phyloP scores from a whole-genome alignment of 2,888 invertebrate genomes.

The Sinelater perroti region DNA sequence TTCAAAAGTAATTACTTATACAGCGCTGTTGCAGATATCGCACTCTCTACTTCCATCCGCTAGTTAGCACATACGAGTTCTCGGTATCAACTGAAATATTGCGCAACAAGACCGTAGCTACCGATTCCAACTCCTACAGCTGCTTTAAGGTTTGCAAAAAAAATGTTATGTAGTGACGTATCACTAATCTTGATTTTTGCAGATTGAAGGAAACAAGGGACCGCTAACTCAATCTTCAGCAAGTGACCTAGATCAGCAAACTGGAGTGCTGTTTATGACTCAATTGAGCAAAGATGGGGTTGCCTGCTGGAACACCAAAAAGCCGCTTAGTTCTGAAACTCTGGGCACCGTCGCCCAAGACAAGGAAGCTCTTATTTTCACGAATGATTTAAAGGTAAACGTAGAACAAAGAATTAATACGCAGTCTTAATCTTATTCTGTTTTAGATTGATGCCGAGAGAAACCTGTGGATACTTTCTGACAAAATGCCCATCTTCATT shows the following conservation, averaged over 20 bases:
- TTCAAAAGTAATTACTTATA: slow-evolving; percentile 2
- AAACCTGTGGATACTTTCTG: slow-evolving; percentile 78
- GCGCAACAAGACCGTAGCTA: slow-evolving; percentile 76
- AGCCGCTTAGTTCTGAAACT: slow-evolving; percentile 71
- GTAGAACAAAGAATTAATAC: neutral
- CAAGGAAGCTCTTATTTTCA: slow-evolving; percentile 74
- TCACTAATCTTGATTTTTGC: slow-evolving; percentile 47
- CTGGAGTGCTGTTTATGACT: slow-evolving; percentile 78
- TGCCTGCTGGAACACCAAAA: slow-evolving; percentile 81
- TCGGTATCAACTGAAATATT: slow-evolving; percentile 78
- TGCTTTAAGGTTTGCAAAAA: slow-evolving; percentile 71
- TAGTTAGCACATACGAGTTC: slow-evolving; percentile 83
- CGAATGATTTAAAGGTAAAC: slow-evolving; percentile 77
- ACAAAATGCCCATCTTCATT: slow-evolving; percentile 78
- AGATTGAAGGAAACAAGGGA: slow-evolving; percentile 76
- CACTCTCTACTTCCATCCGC: slow-evolving; percentile 82
- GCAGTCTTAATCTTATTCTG: slow-evolving; percentile 13
- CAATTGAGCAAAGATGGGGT: slow-evolving; percentile 81
- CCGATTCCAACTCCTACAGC: slow-evolving; percentile 72
- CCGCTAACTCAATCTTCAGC: slow-evolving; percentile 77
- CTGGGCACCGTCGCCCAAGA: slow-evolving; percentile 75
- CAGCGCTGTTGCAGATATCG: slow-evolving; percentile 63
- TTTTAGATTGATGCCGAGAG: slow-evolving; percentile 69
- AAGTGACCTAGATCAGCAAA: slow-evolving; percentile 73
- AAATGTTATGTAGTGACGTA: slow-evolving; percentile 2